Percentiles rank a stretch among this genome's conserved stretches.
Conservation (phyloP, 2,797 vertebrate species). For the Takifugu ocellatus region DNA sequence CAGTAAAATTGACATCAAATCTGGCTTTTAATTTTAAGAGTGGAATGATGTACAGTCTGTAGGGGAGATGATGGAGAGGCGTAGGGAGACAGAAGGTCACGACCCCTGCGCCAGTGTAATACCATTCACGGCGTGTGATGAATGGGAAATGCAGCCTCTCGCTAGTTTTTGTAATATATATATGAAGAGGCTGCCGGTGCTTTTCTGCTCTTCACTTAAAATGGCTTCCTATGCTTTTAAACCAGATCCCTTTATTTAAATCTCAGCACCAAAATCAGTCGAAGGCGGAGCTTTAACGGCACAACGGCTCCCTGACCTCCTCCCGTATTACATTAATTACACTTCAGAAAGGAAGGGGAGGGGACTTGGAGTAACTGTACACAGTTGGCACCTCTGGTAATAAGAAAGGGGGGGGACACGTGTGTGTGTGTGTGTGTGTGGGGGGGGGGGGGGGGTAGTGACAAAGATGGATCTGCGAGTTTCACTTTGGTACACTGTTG, state of each 20-base stretch:
- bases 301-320: constrained; percentile 1
- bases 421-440: constrained; percentile 7
- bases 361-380: constrained; percentile 39
- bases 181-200: constrained; percentile 3
- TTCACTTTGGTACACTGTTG: constrained; percentile 45
- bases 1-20: constrained; percentile 75
- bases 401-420: constrained; percentile 6
- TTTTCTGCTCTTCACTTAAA: background rate
- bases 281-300: constrained; percentile 27
- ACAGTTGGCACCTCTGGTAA: constrained; percentile 49
- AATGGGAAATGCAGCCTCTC: constrained; percentile 25
- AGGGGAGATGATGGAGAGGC: constrained; percentile 50
- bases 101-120: constrained; percentile 39
- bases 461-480: constrained; percentile 42
- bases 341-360: constrained; percentile 30
- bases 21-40: constrained; percentile 73
- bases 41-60: constrained; percentile 44
- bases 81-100: constrained; percentile 41
- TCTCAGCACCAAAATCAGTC: constrained; percentile 11
- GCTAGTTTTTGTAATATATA: constrained; percentile 13
- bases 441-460: constrained; percentile 6
- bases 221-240: background rate
- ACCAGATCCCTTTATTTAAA: background rate
- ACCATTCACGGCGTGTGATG: constrained; percentile 46
- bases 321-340: constrained; percentile 54